Conservation (phyloP, 2,113 vertebrate species). For the Chelonoidis abingdonii region DNA sequence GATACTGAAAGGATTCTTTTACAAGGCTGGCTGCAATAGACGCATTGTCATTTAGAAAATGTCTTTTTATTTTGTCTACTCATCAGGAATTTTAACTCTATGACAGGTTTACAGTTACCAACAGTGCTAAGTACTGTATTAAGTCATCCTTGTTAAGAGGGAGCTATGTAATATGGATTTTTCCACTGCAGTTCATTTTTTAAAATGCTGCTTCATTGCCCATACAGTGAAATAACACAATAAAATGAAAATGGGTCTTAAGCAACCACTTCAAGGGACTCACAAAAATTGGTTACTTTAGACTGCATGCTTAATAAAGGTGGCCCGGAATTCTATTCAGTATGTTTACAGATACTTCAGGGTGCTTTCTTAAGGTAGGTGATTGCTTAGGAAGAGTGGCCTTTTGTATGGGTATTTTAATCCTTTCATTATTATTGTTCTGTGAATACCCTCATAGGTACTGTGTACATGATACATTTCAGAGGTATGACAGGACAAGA, state of each 20-base stretch:
- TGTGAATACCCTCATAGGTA: background rate
- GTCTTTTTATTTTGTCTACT: constrained; percentile 34
- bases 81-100: constrained; percentile 58
- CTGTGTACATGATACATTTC: background rate
- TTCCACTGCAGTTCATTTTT: constrained; percentile 35
- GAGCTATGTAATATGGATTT: constrained; percentile 7
- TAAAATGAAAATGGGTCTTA: constrained; percentile 20
- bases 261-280: constrained; percentile 1
- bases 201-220: constrained; percentile 24
- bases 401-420: background rate
- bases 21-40: constrained; percentile 49
- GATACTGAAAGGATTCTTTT: constrained; percentile 61
- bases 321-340: background rate
- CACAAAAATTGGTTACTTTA: constrained; percentile 5
- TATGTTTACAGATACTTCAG: background rate
- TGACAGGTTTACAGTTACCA: constrained; percentile 45
- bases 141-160: constrained; percentile 47
- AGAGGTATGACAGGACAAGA: background rate
- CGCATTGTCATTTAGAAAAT: constrained; percentile 51
- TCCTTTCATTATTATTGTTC: background rate
- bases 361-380: background rate
- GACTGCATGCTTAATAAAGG: constrained; percentile 32
- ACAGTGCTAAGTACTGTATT: constrained; percentile 22
- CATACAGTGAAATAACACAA: background rate
- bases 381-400: background rate